Evolutionary conservation across 2,888 invertebrate genomes (phyloP).

Genomic region (Lithophane semibrunnea): DNA sequence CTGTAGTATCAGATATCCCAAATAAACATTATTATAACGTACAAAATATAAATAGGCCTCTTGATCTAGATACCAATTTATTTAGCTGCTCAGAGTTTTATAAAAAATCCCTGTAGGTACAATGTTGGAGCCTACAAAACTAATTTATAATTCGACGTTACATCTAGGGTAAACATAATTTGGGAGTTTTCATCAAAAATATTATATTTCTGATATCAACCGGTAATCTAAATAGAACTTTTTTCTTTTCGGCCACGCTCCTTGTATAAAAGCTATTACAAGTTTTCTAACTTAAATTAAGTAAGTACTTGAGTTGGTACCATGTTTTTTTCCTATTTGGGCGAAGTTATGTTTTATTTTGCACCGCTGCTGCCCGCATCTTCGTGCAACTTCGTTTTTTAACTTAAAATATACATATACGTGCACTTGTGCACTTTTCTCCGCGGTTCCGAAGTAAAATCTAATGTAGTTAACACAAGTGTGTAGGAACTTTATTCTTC

Average conservation of each 20-base stretch:
- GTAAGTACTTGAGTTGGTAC: conserved; percentile 52
- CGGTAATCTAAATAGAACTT: conserved; percentile 59
- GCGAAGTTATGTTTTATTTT: conserved; percentile 49
- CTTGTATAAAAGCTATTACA: conserved; percentile 58
- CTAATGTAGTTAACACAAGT: conserved; percentile 5
- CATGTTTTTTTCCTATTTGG: conserved; percentile 54
- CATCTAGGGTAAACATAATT: conserved; percentile 44
- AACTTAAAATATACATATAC: conserved; percentile 6
- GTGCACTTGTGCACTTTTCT: neutral
- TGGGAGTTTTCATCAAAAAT: conserved; percentile 40
- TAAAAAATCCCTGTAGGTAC: conserved; percentile 23
- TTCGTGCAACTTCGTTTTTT: conserved; percentile 31
- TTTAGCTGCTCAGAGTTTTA: neutral
- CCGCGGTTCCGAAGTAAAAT: neutral
- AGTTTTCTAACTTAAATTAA: conserved; percentile 68
- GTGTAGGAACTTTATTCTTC: neutral
- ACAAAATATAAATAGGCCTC: neutral
- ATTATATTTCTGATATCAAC: conserved; percentile 47
- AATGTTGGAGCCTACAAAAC: conserved; percentile 26
- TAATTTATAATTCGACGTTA: conserved; percentile 27
- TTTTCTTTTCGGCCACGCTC: conserved; percentile 50
- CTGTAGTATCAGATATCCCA: neutral
- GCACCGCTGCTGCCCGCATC: conserved; percentile 14
- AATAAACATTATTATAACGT: conserved; percentile 24
- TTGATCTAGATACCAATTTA: conserved; percentile 17